A percentile compares a stretch with the other conserved stretches of the same genome.
Conservation (phyloP, 2,888 invertebrate species). For the Gortyna flavago region DNA sequence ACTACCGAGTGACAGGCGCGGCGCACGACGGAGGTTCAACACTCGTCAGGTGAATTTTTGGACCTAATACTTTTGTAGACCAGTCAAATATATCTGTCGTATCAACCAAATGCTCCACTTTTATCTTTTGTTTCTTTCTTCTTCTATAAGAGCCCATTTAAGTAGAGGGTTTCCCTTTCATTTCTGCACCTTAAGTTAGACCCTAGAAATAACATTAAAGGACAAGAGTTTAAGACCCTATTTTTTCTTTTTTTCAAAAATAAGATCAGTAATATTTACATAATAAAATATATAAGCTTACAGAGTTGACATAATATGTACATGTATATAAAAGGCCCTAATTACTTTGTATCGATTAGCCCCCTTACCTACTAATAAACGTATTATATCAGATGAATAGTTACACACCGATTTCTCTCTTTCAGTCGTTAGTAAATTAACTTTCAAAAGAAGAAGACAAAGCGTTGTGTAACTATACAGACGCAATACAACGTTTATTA, state of each 20-base stretch:
- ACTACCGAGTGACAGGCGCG: neutral
- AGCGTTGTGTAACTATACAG: too few species aligned
- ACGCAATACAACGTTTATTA: too few species aligned
- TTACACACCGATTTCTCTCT: too few species aligned
- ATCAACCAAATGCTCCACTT: neutral
- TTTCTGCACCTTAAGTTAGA: neutral
- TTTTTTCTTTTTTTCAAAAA: too few species aligned
- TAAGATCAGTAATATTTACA: too few species aligned
- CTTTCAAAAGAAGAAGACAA: too few species aligned
- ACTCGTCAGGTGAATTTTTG: slow-evolving; percentile 1
- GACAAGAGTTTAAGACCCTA: too few species aligned
- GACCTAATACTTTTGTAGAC: neutral
- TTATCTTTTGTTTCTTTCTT: neutral
- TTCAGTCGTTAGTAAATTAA: too few species aligned
- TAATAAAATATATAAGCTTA: too few species aligned
- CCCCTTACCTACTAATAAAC: too few species aligned
- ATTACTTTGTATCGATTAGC: neutral
- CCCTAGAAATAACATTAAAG: neutral
- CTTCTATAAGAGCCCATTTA: neutral
- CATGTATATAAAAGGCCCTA: neutral
- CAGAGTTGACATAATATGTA: too few species aligned
- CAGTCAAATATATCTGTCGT: neutral
- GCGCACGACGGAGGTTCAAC: neutral
- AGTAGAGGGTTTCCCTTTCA: neutral
- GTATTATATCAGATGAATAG: too few species aligned